Conservation (phyloP, 2,888 invertebrate genomes). For the Physocephala rufipes region DNA sequence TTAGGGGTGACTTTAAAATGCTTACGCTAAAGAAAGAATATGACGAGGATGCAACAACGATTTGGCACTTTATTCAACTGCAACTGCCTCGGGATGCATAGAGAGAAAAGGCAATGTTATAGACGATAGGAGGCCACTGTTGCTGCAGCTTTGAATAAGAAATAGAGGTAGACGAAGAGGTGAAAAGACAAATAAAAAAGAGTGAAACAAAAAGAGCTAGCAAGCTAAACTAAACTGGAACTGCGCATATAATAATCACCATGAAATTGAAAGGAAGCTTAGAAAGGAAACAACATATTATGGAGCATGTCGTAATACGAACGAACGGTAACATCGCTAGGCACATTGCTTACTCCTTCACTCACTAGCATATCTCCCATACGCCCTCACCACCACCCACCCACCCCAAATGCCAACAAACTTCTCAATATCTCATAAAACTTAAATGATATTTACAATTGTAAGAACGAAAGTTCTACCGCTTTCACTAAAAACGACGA, state of each 20-base stretch:
- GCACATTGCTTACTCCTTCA: conserved; percentile 7
- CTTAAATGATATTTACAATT: no score
- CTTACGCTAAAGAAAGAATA: conserved; percentile 7
- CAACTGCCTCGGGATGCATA: conserved; percentile 20
- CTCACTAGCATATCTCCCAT: neutral
- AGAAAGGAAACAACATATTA: conserved; percentile 28
- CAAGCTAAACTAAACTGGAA: conserved; percentile 38
- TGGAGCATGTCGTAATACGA: neutral
- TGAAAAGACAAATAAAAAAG: conserved; percentile 2
- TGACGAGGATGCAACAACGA: conserved; percentile 15
- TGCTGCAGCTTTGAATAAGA: conserved; percentile 6
- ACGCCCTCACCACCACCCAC: no score
- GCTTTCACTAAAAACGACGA: no score
- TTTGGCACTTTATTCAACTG: conserved; percentile 51
- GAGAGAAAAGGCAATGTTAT: conserved; percentile 15
- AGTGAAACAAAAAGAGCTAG: conserved; percentile 24
- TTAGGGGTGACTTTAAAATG: neutral
- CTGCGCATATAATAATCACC: conserved; percentile 38
- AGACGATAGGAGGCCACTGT: neutral
- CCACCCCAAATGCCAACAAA: conserved; percentile 24
- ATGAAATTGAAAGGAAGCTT: conserved; percentile 29
- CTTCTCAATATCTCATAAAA: no score
- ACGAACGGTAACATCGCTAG: conserved; percentile 25
- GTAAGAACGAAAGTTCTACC: no score
- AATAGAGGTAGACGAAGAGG: conserved; percentile 15